Evolutionary conservation across 1,140 invertebrate genomes (phyloP).

Genomic region (Plodia interpunctella): DNA sequence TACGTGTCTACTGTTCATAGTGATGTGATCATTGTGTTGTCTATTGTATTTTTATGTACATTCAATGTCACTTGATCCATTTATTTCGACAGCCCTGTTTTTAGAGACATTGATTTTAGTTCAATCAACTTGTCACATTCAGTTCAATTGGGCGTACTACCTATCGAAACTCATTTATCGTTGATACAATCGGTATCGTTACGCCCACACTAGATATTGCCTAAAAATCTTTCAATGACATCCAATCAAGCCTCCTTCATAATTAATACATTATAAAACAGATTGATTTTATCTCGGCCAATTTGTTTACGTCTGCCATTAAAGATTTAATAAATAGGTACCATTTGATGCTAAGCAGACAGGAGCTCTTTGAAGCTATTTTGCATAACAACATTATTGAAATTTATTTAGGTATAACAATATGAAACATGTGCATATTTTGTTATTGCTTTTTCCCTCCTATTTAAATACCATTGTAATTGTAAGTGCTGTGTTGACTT

Average conservation of each 20-base stretch:
- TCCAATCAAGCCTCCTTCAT: neutral
- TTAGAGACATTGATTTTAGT: neutral
- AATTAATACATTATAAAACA: neutral
- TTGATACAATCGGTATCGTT: too few species aligned
- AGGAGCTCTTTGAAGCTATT: neutral
- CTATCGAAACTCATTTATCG: too few species aligned
- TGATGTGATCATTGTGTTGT: neutral
- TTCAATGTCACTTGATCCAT: neutral
- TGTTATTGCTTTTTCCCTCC: neutral
- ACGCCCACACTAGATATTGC: neutral
- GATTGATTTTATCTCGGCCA: neutral
- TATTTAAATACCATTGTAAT: neutral
- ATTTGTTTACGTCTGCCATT: conserved; percentile 3
- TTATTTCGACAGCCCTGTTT: neutral
- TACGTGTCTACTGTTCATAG: neutral
- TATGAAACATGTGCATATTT: neutral
- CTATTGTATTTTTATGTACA: neutral
- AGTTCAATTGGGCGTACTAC: neutral
- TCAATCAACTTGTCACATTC: conserved; percentile 1
- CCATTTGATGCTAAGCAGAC: neutral
- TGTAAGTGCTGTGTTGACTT: too few species aligned
- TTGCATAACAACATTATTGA: neutral
- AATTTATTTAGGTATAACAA: neutral
- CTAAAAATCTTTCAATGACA: neutral
- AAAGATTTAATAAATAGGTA: neutral